A percentile compares a stretch with the other conserved stretches of the same genome.
Conservation (phyloP, 2,888 invertebrate genomes). For the Axea sp. region DNA sequence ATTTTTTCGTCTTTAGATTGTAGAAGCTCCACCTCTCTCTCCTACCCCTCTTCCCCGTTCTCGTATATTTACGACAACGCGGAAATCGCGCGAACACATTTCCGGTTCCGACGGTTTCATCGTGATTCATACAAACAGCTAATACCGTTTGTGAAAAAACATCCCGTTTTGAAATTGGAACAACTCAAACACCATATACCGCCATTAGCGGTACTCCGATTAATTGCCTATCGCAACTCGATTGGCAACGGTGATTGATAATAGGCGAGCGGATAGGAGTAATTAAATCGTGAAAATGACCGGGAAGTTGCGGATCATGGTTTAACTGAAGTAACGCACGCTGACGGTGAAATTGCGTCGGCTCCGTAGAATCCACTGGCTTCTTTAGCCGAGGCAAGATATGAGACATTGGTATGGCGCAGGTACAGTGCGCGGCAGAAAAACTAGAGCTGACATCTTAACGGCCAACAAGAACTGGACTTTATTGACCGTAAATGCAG, state of each 20-base stretch:
- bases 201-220: no score
- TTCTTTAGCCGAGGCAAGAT: conserved; percentile 3
- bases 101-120: neutral
- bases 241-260: no score
- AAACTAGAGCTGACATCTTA: conserved; percentile 78
- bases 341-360: conserved; percentile 66
- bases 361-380: conserved; percentile 27
- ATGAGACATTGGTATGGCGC: conserved; percentile 51
- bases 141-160: neutral
- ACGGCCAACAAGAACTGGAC: conserved; percentile 76
- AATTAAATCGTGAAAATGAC: no score
- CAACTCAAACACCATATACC: no score
- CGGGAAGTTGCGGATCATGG: no score
- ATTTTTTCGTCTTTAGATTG: conserved; percentile 19
- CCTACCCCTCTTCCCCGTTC: no score
- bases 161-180: neutral
- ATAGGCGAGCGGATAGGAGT: no score
- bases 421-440: conserved; percentile 67
- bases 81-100: conserved; percentile 13
- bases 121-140: neutral
- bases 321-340: conserved; percentile 17
- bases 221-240: no score
- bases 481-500: conserved; percentile 77
- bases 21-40: no score
- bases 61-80: conserved; percentile 40